Conservation (phyloP, 2,113 vertebrate species). For the Albula goreensis region DNA sequence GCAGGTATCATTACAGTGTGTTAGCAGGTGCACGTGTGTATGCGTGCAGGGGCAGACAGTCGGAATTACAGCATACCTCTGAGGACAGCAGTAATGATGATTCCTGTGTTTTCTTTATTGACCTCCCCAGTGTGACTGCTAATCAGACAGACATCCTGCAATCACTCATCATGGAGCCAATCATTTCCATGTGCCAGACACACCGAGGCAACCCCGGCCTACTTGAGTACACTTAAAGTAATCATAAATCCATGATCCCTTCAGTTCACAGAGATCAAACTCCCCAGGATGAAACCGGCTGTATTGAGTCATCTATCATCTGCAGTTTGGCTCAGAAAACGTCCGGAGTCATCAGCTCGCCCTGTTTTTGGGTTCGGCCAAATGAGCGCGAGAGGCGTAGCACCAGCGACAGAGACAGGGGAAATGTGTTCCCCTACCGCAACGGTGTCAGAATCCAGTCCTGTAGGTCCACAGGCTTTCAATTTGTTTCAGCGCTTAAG, state of each 20-base stretch:
- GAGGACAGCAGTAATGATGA: slow-evolving; percentile 11
- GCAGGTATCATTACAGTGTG: too few relatives aligned
- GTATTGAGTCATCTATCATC: background rate
- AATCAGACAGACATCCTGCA: slow-evolving; percentile 26
- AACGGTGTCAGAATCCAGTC: too few relatives aligned
- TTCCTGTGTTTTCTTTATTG: slow-evolving; percentile 25
- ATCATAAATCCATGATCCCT: slow-evolving; percentile 17
- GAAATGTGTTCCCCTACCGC: too few relatives aligned
- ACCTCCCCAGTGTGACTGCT: slow-evolving; percentile 11
- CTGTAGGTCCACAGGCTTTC: too few relatives aligned
- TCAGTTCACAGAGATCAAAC: background rate
- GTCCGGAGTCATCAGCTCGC: background rate
- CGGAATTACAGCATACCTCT: slow-evolving; percentile 11
- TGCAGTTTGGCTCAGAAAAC: background rate
- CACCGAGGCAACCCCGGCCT: slow-evolving; percentile 13
- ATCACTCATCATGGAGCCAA: slow-evolving; percentile 12
- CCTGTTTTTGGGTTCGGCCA: background rate
- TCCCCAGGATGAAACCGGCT: background rate
- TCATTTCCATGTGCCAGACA: background rate
- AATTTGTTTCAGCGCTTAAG: too few relatives aligned
- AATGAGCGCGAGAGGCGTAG: background rate
- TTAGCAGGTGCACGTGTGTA: background rate
- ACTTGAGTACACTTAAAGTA: slow-evolving; percentile 24
- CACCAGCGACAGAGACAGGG: background rate
- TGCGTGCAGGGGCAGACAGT: background rate